phyloP scores from a whole-genome alignment of 2,797 vertebrate species.

The Anabacerthia variegaticeps region DNA sequence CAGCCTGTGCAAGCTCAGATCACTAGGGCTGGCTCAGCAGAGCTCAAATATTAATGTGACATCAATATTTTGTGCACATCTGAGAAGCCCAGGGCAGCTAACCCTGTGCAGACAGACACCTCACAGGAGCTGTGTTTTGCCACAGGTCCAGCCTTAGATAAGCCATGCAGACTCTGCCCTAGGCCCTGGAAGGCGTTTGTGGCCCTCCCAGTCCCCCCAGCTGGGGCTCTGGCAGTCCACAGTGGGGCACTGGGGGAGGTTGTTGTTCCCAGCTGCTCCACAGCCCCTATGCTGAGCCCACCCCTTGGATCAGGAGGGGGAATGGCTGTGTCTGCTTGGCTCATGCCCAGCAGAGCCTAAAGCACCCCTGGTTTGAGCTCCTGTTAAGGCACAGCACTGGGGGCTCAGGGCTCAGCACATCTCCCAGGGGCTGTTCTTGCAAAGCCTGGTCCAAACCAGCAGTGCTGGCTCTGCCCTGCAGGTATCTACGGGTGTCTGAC shows the following conservation, averaged over 20 bases:
- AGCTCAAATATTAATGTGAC: not conserved
- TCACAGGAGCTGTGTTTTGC: not conserved
- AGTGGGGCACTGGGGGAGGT: not conserved
- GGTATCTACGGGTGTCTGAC: not conserved
- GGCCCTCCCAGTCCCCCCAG: not conserved
- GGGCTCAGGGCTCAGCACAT: too few relatives aligned
- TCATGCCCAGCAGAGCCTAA: not conserved
- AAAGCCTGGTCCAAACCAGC: not conserved
- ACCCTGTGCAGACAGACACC: not conserved
- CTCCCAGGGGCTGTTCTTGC: not conserved
- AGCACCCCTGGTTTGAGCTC: not conserved
- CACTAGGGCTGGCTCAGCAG: not conserved
- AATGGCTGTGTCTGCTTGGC: not conserved
- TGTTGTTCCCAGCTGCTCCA: conserved; percentile 28
- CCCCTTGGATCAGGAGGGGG: not conserved
- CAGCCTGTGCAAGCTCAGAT: not conserved
- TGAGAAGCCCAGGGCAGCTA: not conserved
- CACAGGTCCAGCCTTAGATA: not conserved
- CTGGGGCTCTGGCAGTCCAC: not conserved
- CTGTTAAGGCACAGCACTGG: not conserved
- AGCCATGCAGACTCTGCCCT: not conserved
- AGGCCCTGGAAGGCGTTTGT: not conserved
- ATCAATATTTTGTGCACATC: not conserved
- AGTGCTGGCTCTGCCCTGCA: not conserved
- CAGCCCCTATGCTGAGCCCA: not conserved